Percentiles rank a stretch among this genome's conserved stretches.
phyloP scores from a whole-genome alignment of 2,113 vertebrate genomes.

The Ictidomys tridecemlineatus region DNA sequence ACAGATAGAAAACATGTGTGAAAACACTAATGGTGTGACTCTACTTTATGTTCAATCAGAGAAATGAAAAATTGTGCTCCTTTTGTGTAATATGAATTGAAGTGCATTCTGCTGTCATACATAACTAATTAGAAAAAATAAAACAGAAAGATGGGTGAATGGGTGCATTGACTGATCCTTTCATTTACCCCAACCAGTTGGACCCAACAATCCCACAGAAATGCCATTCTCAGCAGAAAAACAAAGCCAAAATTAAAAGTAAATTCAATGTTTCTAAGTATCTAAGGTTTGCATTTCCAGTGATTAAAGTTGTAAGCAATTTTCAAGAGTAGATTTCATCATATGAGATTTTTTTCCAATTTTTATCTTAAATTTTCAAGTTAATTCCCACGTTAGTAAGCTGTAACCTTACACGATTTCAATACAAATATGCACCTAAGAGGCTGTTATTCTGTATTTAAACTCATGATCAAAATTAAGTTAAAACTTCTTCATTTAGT shows the following conservation, averaged over 20 bases:
- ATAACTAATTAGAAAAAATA: too few species aligned
- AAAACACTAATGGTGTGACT: too few species aligned
- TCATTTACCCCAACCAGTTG: neutral
- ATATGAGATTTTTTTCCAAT: neutral
- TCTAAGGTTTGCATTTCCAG: neutral
- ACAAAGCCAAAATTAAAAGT: neutral
- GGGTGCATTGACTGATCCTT: neutral
- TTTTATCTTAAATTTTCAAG: neutral
- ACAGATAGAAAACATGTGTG: neutral
- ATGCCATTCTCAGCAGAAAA: neutral
- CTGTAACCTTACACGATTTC: fast-evolving
- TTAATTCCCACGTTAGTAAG: neutral
- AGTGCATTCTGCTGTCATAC: too few species aligned
- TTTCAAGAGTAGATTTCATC: neutral
- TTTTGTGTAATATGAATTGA: too few species aligned
- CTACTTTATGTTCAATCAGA: too few species aligned
- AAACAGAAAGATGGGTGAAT: neutral
- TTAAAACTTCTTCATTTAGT: neutral
- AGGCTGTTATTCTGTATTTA: neutral
- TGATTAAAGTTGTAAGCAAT: neutral
- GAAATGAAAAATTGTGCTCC: too few species aligned
- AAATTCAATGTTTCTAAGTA: neutral
- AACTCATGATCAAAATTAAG: neutral
- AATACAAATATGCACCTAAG: neutral
- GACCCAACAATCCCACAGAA: neutral